Evolutionary conservation across 2,888 invertebrate genomes (phyloP).

Genomic region (Lasioglossum figueresi): DNA sequence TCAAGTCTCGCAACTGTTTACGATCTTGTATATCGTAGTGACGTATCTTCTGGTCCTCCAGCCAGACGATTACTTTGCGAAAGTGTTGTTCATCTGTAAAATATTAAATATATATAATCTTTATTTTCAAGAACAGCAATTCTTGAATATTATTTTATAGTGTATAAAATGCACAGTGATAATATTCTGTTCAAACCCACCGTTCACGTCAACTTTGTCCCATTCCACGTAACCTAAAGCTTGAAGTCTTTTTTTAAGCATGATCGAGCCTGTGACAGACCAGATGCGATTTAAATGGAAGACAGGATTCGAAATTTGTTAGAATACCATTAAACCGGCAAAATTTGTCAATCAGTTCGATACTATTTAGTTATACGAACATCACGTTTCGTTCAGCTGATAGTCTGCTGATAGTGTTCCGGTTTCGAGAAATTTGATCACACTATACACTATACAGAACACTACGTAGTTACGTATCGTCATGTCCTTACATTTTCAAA

Average conservation of each 20-base stretch:
- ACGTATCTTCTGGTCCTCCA: conserved; percentile 97
- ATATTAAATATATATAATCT: not conserved
- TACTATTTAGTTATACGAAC: not conserved
- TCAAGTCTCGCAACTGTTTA: conserved; percentile 89
- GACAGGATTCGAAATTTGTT: not conserved
- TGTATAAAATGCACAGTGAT: not conserved
- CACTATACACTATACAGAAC: too few species aligned
- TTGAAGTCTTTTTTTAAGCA: conserved; percentile 91
- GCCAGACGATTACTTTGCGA: conserved; percentile 93
- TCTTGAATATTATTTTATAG: not conserved
- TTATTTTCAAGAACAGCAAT: not conserved
- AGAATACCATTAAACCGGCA: not conserved
- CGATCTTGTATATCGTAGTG: conserved; percentile 94
- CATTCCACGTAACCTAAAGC: conserved; percentile 92
- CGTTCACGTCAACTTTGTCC: conserved; percentile 89
- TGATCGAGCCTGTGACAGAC: conserved; percentile 79
- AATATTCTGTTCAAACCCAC: conserved; percentile 32
- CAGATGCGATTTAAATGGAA: not conserved
- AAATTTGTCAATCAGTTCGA: not conserved
- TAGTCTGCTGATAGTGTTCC: not conserved
- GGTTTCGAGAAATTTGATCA: not conserved
- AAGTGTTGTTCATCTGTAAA: conserved; percentile 91
- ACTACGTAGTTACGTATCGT: too few species aligned
- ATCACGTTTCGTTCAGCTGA: not conserved
- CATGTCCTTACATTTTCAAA: too few species aligned